Evolutionary conservation across 2,113 vertebrate genomes (phyloP), one percentile per base, ranked within the genome.

Genomic region (Passer domesticus): DNA sequence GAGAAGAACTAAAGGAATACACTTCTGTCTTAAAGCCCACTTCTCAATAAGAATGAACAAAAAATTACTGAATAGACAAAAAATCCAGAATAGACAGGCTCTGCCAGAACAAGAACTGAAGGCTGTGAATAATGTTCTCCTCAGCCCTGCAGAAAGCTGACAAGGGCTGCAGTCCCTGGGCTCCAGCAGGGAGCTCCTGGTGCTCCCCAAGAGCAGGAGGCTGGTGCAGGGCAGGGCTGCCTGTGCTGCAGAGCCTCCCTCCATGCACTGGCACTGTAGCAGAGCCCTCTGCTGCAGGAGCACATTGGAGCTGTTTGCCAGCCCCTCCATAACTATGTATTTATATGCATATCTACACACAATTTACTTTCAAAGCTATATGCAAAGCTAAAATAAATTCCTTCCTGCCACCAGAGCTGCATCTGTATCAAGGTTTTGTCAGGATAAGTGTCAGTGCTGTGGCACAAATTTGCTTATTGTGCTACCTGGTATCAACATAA

Each of bases 261-360:
- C 16, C 16, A 1, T 2, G 12, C 28, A n/a, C 4, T 7, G 3
- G 13, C 39, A n/a, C 13, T 19, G 30, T 12, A 58, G 41, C 67
- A 83, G 73, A 68, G 41, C 28, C 20, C 24, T 15, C 75, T 85
- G 30, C 15, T 52, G 43, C 24, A 74, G 25, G 10, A 69, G n/a
- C 28, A 55, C 21, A 1, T 0, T 14, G 60, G 31, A 39, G 39
- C 46, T 82, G n/a, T 68, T 64, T 44, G n/a, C 44, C 44, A 73
- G 47, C 19, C 37, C 41, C 31, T 10, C 31, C 4, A 0, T 9
- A 30, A 53, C 13, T 39, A 7, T 10, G 46, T 12, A 52, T 6
- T 21, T 21, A 27, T 2, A 55, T 24, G 20, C 21, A 13, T 7
- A 44, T 7, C 59, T 15, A 44, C 11, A 53, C 10, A 20, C 3